Conservation (phyloP, 2,888 invertebrate species). For the Leucophora obtusa region DNA sequence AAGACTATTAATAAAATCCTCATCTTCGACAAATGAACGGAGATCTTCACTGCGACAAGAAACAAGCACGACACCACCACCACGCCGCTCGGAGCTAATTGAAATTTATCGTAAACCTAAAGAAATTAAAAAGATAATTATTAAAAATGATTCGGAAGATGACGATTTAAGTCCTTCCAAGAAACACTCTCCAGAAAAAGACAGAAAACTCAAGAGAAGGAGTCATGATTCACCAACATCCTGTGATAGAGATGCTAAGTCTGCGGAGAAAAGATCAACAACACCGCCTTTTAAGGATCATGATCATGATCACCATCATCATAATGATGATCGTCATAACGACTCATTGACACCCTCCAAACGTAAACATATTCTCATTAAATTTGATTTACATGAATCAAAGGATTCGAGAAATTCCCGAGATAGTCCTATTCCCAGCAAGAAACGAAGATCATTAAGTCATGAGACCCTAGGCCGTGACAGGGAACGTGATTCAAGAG, state of each 20-base stretch:
- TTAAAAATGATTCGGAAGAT: constrained; percentile 80
- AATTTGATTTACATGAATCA: constrained; percentile 71
- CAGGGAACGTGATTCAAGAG: constrained; percentile 50
- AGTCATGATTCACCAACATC: constrained; percentile 52
- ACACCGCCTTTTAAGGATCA: constrained; percentile 73
- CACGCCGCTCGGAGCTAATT: constrained; percentile 69
- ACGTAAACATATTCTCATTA: constrained; percentile 76
- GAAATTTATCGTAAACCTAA: constrained; percentile 74
- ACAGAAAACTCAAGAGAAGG: constrained; percentile 45
- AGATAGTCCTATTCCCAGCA: constrained; percentile 51
- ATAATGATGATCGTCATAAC: constrained; percentile 36
- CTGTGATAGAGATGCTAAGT: constrained; percentile 48
- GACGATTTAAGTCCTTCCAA: constrained; percentile 71
- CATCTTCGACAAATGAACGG: constrained; percentile 63
- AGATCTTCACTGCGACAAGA: constrained; percentile 69
- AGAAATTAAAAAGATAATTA: constrained; percentile 76
- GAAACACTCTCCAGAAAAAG: constrained; percentile 67
- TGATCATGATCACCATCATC: constrained; percentile 48
- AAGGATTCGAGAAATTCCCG: constrained; percentile 35
- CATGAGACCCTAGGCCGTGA: constrained; percentile 64
- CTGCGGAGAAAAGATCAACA: constrained; percentile 68
- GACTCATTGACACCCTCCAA: constrained; percentile 66
- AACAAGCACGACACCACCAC: constrained; percentile 71
- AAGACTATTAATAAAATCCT: constrained; percentile 34
- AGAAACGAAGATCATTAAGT: constrained; percentile 67